A percentile compares a stretch with the other conserved stretches of the same genome.
phyloP scores from a whole-genome alignment of 2,797 vertebrate genomes.

The Alosa sapidissima region DNA sequence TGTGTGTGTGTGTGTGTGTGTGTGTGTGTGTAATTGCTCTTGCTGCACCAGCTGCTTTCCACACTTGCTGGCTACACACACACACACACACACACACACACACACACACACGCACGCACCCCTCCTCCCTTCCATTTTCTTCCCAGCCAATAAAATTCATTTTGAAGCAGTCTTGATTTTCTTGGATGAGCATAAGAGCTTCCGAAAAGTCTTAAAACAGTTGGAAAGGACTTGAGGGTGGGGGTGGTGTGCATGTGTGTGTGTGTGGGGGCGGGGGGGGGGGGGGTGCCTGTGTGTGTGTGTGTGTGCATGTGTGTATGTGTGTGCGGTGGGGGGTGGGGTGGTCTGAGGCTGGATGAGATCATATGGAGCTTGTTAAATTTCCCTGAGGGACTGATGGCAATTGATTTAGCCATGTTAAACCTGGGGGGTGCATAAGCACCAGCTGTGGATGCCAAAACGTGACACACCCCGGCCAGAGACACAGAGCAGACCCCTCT shows the following conservation, averaged over 20 bases:
- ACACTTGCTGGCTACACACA: neutral
- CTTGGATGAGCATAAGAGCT: conserved; percentile 54
- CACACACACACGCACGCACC: conserved; percentile 12
- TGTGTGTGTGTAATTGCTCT: conserved; percentile 17
- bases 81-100: conserved; percentile 14
- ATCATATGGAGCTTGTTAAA: conserved; percentile 17
- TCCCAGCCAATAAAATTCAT: conserved; percentile 49
- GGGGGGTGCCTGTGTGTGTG: neutral
- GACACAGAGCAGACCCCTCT: neutral
- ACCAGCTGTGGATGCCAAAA: neutral
- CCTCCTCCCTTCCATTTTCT: conserved; percentile 25
- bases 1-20: neutral
- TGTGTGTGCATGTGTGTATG: conserved; percentile 6
- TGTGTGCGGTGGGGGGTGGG: neutral
- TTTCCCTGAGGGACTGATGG: neutral
- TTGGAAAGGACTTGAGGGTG: conserved; percentile 40
- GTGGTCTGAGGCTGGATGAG: neutral
- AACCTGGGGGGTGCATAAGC: neutral
- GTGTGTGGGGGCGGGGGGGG: neutral
- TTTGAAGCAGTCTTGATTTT: conserved; percentile 46
- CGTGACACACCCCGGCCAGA: neutral
- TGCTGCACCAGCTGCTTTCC: neutral
- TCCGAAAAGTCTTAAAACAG: conserved; percentile 44
- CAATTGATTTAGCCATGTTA: conserved; percentile 18
- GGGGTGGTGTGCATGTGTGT: conserved; percentile 17